These are phyloP conservation scores for Rousettus madagascariensis DNA, from an alignment of 2,797 vertebrate species.

Conservation along the genomic window DNA sequence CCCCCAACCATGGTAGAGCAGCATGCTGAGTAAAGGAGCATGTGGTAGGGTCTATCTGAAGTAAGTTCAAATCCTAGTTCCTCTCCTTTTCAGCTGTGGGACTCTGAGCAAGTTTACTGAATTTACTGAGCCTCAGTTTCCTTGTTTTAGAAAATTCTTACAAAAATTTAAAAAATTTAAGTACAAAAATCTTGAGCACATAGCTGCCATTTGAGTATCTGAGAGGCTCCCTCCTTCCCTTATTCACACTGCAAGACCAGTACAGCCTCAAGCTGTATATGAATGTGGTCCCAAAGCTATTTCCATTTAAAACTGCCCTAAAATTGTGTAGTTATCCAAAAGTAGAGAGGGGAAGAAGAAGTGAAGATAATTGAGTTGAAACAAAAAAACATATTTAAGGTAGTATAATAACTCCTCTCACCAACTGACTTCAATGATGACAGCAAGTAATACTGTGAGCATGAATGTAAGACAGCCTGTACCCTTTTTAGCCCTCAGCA, in stretches of 20 bases:
- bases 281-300: neutral
- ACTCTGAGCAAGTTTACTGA: neutral
- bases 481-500: neutral
- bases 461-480: neutral
- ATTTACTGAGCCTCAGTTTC: neutral
- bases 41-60: neutral
- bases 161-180: neutral
- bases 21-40: neutral
- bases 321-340: neutral
- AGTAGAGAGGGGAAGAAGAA: neutral
- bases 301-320: neutral
- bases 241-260: neutral
- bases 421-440: neutral
- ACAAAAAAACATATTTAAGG: neutral
- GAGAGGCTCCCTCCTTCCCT: neutral
- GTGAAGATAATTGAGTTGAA: neutral
- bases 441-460: neutral
- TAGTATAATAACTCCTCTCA: neutral
- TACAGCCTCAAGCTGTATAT: neutral
- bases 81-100: neutral
- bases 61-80: neutral
- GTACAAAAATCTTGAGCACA: neutral
- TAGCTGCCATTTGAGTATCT: neutral
- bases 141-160: neutral
- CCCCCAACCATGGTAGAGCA: accelerated